Evolutionary conservation across 2,113 vertebrate genomes (phyloP), one percentile per base, ranked within the genome.

Genomic region (Thamnaconus septentrionalis): DNA sequence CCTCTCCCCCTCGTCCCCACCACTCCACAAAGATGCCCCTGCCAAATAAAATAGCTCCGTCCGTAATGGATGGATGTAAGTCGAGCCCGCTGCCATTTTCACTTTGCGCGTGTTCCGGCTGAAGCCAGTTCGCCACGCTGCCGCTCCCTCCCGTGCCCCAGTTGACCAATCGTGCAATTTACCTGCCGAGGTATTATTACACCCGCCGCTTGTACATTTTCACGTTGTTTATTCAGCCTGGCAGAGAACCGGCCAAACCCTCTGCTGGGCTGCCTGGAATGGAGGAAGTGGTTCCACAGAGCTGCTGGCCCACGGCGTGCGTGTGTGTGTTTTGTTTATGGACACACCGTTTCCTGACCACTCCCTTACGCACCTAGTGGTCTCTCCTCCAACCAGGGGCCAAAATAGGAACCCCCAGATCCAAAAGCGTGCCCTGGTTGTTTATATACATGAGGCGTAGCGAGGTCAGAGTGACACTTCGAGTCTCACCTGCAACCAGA

Each of bases 181-280:
- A 81, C 76, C 79, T 82, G 81, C 83, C 84, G 76, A 67, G 73
- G 76, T 51, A 53, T 60, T 63, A 54, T 61, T 81, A 69, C 77
- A 80, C 65, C 69, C 42, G 56, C 57, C 3, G 57, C 10, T 69
- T 68, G 49, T 71, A 69, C 58, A 69, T 76, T 73, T 76, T 52
- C n/a, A n/a, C 61, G n/a, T 45, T 84, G 81, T 83, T 87, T 81
- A 66, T 75, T 78, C 79, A 85, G 83, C 63, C 75, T 81, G 76
- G 75, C 69, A 76, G 59, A 64, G 71, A 53, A 83, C 81, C 80
- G 81, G 76, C 81, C 85, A 71, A 79, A 83, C 69, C 62, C 75
- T 64, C 75, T 0, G 6, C 62, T 10, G 67, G 69, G 65, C 72
- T 67, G 65, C 59, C 54, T 71, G 74, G 76, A 87, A 78, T 69